phyloP scores from a whole-genome alignment of 2,797 vertebrate genomes.

The Sebastes alutus region DNA sequence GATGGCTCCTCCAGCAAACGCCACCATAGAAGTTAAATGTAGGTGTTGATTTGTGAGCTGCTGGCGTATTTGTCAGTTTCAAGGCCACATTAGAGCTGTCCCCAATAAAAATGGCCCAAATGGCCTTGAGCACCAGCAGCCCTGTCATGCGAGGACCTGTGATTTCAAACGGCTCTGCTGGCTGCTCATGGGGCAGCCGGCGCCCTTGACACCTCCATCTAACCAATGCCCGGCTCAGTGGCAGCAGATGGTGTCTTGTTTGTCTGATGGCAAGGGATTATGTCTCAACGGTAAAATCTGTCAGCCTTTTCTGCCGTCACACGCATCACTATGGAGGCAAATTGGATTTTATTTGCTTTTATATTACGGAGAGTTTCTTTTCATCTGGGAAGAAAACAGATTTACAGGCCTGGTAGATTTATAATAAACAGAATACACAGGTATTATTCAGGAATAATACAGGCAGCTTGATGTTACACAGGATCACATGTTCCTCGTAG shows the following conservation, averaged over 20 bases:
- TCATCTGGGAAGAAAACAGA: background rate
- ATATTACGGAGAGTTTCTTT: conserved; percentile 25
- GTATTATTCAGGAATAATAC: background rate
- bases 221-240: conserved; percentile 72
- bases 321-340: conserved; percentile 40
- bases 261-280: conserved; percentile 81
- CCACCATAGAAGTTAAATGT: conserved; percentile 97
- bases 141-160: conserved; percentile 58
- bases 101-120: conserved; percentile 32
- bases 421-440: background rate
- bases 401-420: background rate
- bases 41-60: conserved; percentile 64
- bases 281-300: conserved; percentile 71
- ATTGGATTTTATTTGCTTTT: conserved; percentile 50
- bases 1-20: conserved; percentile 86
- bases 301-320: conserved; percentile 66
- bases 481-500: background rate
- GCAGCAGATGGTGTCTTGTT: conserved; percentile 85
- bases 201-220: conserved; percentile 76
- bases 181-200: conserved; percentile 58
- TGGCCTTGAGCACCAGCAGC: conserved; percentile 47
- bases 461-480: background rate
- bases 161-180: conserved; percentile 61
- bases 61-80: conserved; percentile 10
- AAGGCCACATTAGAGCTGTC: conserved; percentile 29